These are phyloP conservation scores for Podocnemis expansa DNA, from an alignment of 2,113 vertebrate species.

Conservation along the genomic window DNA sequence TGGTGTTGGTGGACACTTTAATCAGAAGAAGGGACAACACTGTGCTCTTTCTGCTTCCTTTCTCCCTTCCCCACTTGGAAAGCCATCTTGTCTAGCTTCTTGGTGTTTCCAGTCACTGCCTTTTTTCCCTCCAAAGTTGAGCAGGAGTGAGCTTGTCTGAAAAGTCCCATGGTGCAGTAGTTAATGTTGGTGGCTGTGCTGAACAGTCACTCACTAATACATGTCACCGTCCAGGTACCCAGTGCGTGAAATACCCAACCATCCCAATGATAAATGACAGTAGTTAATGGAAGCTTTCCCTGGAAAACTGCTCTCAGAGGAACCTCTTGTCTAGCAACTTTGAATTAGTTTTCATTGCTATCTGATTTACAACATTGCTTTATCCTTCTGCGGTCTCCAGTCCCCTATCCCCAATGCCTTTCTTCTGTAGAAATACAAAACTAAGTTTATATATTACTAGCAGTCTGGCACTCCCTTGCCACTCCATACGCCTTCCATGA, in stretches of 20 bases:
- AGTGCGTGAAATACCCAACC: neutral
- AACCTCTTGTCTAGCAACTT: neutral
- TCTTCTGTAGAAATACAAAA: neutral
- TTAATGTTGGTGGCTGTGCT: neutral
- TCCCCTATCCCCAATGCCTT: neutral
- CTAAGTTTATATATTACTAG: neutral
- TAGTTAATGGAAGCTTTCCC: neutral
- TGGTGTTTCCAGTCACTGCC: neutral
- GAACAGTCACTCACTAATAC: neutral
- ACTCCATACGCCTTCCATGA: neutral
- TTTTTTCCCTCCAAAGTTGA: neutral
- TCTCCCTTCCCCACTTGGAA: neutral
- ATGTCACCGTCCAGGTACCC: neutral
- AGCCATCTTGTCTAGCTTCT: neutral
- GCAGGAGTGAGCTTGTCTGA: neutral
- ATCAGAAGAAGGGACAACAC: neutral
- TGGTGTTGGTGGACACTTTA: neutral
- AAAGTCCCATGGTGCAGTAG: neutral
- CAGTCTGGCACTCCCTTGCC: neutral
- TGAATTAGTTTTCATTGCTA: neutral
- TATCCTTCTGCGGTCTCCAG: neutral
- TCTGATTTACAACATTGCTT: neutral
- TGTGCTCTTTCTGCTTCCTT: too few relatives aligned
- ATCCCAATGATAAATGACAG: neutral
- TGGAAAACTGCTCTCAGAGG: neutral